Evolutionary conservation across 2,888 invertebrate genomes (phyloP), one percentile per base, ranked within the genome.

Genomic region (Sphaerophoria rueppellii): DNA sequence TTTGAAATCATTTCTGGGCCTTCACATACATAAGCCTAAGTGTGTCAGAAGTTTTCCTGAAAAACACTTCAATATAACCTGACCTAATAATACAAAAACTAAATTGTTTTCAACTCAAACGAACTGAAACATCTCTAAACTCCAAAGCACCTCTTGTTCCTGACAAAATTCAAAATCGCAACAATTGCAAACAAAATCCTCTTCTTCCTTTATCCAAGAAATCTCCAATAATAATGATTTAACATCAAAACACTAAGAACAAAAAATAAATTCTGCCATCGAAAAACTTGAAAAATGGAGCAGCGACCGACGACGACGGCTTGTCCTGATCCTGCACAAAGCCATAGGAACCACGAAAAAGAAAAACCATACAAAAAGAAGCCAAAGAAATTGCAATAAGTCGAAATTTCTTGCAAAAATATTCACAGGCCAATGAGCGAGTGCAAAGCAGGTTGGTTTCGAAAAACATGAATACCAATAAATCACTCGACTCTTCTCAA

Each of bases 401-500:
- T 46, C n/a, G 61, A 61, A 14, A 61, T 61, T 61, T n/a, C 32
- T 60, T 61, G 43, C 43, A 9, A 43, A 61, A 32, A 32, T 46
- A 34, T 34, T 11, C 40, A 43, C 61, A 61, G 61, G 46, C 24
- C 34, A 34, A 12, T 46, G 46, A 24, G 6, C 4, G 43, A 43
- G 43, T 43, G 9, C 11, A 40, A 12, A 43, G 43, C 12, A 43
- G 2, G 6, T 46, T 46, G 46, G 61, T 48, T 61, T 12, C 2
- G 11, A 46, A 60, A 46, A 32, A 46, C 61, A 61, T 46, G 46
- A 61, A 46, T 61, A 60, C 60, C 46, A 61, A 61, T 61, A 61
- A 61, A 61, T 61, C 61, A 61, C 32, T 61, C 46, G n/a, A 54
- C 54, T 12, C 4, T 54, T 24, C 9, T 46, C 43, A 4, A 34